Base-by-base conservation (phyloP, 2,888 invertebrate species). In the Callyntrura guangdongensis region DNA sequence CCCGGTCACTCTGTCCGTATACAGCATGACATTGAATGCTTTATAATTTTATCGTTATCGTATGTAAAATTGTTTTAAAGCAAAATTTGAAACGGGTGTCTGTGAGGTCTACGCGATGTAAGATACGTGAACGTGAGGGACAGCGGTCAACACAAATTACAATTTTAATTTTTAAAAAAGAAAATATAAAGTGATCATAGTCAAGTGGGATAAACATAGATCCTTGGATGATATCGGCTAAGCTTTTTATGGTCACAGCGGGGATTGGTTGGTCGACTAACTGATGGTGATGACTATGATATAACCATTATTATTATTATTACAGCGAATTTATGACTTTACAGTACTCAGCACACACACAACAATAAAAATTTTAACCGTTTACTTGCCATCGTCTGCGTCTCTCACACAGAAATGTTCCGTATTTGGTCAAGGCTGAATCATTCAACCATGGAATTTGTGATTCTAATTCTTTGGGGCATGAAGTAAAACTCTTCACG, bases 381-480 rank as follows among this genome's bases (percentile, higher is more conserved):
- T 88, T 77, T 56, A 53, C 67, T 67, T 25, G 17, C 61, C 88
- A 69, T 59, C 87, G 79, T 86, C 87, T 56, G n/a, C 36, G 6
- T 82, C 88, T 59, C 64, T 72, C 56, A 67, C 79, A 53, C 87
- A 79, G 64, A 81, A 69, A 88, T 69, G 83, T 83, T 89, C 89
- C 83, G 83, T 89, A 89, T 89, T 89, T 89, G 89, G 89, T 89
- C 89, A 89, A 89, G 89, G 89, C 81, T 89, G 89, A 89, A 89
- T 83, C 83, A 61, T 89, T 89, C 89, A 89, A 61, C 83, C 74
- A 72, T 74, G 72, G 74, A 83, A 83, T 89, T 89, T 89, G 83
- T 72, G 89, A 89, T 82, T 89, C 83, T 89, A 89, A 82, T 83
- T 83, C 89, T 89, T 53, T 64, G 49, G 79, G 88, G 81, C 69